phyloP scores from a whole-genome alignment of 1,140 invertebrate genomes.

The Pseudomyrmex concolor region DNA sequence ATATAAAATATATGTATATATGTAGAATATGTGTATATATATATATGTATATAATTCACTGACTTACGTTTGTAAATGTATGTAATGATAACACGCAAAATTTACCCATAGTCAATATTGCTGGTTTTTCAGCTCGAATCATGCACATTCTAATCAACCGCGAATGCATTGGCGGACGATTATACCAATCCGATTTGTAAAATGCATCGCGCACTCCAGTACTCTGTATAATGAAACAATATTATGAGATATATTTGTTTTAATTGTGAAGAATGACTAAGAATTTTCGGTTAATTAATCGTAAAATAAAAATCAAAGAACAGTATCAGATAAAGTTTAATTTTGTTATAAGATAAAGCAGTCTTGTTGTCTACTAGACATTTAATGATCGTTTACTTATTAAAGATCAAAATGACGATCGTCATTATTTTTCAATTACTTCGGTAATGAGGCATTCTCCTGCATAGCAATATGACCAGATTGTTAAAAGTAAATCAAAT shows the following conservation, averaged over 20 bases:
- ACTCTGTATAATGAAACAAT: constrained; percentile 19
- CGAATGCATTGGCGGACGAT: neutral
- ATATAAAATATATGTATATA: neutral
- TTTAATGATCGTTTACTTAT: neutral
- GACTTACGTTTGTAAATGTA: constrained; percentile 71
- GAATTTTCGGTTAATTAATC: no score
- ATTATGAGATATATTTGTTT: neutral
- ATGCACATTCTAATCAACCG: constrained; percentile 60
- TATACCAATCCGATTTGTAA: constrained; percentile 54
- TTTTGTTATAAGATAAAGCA: no score
- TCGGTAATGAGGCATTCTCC: constrained; percentile 59
- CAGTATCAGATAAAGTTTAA: no score
- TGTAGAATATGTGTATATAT: neutral
- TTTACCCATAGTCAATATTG: constrained; percentile 72
- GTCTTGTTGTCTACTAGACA: no score
- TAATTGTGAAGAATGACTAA: neutral
- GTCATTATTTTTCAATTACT: constrained; percentile 25
- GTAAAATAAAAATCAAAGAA: no score
- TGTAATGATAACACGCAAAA: constrained; percentile 68
- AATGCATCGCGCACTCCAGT: constrained; percentile 37
- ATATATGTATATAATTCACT: neutral
- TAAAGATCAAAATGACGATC: neutral
- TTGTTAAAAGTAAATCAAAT: neutral
- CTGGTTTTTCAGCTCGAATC: constrained; percentile 54
- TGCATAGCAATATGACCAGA: constrained; percentile 57